Percentiles rank a stretch among this genome's conserved stretches.
Conservation (phyloP, 2,888 invertebrate genomes). For the Latheticus oryzae region DNA sequence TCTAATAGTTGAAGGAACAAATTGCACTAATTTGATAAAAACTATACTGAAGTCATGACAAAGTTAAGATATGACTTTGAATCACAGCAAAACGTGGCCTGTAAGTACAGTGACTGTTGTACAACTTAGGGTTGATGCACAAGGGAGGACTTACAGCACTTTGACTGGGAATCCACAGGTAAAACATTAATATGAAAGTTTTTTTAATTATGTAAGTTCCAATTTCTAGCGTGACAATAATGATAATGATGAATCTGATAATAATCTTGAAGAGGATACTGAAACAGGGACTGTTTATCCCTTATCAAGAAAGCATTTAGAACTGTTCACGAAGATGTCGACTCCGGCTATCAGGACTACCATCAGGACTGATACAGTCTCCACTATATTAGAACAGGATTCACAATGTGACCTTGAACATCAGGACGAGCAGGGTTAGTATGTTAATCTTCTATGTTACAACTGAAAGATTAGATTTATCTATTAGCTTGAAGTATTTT, state of each 20-base stretch:
- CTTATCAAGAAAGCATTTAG: slow-evolving; percentile 57
- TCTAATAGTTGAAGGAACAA: slow-evolving; percentile 21
- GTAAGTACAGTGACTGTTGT: slow-evolving; percentile 64
- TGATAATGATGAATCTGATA: slow-evolving; percentile 17
- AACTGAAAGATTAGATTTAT: no score
- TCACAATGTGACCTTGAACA: slow-evolving; percentile 54
- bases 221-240: slow-evolving; percentile 17
- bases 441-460: not conserved
- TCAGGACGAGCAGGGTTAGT: slow-evolving; percentile 48
- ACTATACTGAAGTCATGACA: slow-evolving; percentile 28
- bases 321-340: slow-evolving; percentile 58
- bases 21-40: slow-evolving; percentile 15
- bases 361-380: slow-evolving; percentile 62
- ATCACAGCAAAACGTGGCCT: slow-evolving; percentile 67
- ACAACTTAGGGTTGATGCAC: slow-evolving; percentile 62
- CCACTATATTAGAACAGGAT: slow-evolving; percentile 61
- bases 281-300: slow-evolving; percentile 52
- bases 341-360: slow-evolving; percentile 48
- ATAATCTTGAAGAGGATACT: slow-evolving; percentile 16
- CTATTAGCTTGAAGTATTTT: not conserved
- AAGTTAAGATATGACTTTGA: slow-evolving; percentile 58
- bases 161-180: slow-evolving; percentile 47
- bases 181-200: not conserved
- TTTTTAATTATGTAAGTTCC: slow-evolving; percentile 30
- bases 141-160: slow-evolving; percentile 62